These are phyloP conservation scores for Gyps fulvus DNA, from an alignment of 2,113 vertebrate genomes.

Conservation along the genomic window DNA sequence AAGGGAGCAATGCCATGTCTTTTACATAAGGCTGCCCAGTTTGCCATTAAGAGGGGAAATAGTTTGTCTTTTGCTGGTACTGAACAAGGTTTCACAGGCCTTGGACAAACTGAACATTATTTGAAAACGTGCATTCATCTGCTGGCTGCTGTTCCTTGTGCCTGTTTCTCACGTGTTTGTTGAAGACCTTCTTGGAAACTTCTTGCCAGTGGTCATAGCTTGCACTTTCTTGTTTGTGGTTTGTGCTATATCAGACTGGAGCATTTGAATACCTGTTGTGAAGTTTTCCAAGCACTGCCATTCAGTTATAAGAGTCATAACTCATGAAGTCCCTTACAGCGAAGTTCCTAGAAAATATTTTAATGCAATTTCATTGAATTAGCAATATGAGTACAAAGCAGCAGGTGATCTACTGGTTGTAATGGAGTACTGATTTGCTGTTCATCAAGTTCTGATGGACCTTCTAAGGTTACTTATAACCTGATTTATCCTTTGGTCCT, in stretches of 20 bases:
- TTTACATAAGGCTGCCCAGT: slow-evolving; percentile 12
- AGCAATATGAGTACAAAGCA: background rate
- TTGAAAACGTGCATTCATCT: slow-evolving; percentile 8
- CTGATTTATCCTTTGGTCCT: background rate
- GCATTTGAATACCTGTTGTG: background rate
- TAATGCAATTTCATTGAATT: background rate
- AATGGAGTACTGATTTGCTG: background rate
- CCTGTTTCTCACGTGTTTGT: background rate
- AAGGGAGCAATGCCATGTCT: slow-evolving; percentile 24
- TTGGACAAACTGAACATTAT: slow-evolving; percentile 26
- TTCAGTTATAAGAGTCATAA: background rate
- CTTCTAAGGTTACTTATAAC: background rate
- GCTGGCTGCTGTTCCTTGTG: background rate
- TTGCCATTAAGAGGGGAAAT: slow-evolving; percentile 12
- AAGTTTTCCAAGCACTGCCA: background rate
- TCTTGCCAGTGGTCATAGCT: background rate
- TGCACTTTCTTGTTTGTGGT: background rate
- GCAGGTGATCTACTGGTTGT: background rate
- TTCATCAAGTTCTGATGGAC: background rate
- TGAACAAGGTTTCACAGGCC: slow-evolving; percentile 24
- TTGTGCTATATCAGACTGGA: background rate
- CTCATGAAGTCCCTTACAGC: background rate
- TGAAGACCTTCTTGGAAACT: background rate
- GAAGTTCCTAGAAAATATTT: background rate
- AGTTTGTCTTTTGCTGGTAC: slow-evolving; percentile 4